phyloP scores from a whole-genome alignment of 2,797 vertebrate species.

The Malacoraja senta region DNA sequence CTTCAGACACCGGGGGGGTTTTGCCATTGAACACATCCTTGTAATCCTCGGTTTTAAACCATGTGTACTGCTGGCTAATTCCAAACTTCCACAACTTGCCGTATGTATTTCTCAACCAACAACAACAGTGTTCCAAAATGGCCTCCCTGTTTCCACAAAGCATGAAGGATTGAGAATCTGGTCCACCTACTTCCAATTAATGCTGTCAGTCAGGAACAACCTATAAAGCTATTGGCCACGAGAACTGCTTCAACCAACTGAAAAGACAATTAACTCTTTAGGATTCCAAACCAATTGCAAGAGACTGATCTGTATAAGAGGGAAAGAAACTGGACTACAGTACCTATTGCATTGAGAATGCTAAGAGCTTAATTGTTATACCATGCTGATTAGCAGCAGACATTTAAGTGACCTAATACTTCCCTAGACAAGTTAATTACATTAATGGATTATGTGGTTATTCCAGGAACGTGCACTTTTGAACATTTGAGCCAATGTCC shows the following conservation, averaged over 20 bases:
- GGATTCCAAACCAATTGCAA: background rate
- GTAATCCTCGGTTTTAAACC: background rate
- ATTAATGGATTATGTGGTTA: background rate
- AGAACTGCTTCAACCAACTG: constrained; percentile 42
- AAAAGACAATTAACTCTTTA: background rate
- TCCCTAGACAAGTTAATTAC: background rate
- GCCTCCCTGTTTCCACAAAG: constrained; percentile 80
- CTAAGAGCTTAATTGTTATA: background rate
- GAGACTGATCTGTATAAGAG: background rate
- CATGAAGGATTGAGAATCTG: constrained; percentile 63
- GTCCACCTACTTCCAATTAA: constrained; percentile 61
- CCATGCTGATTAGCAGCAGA: background rate
- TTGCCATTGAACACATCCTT: background rate
- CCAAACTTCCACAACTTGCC: constrained; percentile 26
- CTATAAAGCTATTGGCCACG: constrained; percentile 65
- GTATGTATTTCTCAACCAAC: constrained; percentile 50
- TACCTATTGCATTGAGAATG: background rate
- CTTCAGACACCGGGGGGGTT: background rate
- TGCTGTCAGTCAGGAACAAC: constrained; percentile 55
- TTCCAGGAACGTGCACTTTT: background rate
- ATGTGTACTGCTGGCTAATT: background rate
- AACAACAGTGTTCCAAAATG: constrained; percentile 77
- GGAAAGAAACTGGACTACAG: background rate
- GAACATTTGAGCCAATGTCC: background rate
- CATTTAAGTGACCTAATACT: background rate